phyloP scores from a whole-genome alignment of 2,797 vertebrate species.

The Pipistrellus nathusii region DNA sequence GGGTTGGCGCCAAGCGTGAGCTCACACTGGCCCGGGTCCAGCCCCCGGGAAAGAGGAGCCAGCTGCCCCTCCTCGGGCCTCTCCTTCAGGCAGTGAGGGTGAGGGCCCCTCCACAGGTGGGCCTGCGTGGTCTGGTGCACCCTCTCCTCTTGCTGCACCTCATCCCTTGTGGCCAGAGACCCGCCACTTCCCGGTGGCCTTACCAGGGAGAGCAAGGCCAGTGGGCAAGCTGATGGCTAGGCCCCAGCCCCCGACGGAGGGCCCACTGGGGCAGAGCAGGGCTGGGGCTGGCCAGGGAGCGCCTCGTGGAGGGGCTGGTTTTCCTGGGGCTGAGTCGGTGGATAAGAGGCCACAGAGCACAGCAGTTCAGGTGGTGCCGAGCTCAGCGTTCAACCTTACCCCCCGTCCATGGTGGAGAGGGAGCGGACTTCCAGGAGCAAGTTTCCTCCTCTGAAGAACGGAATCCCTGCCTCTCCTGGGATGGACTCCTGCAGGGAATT shows the following conservation, averaged over 20 bases:
- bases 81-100: neutral
- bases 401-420: neutral
- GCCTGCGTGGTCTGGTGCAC: neutral
- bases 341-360: neutral
- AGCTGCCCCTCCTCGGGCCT: neutral
- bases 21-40: constrained; percentile 60
- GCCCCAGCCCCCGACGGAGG: neutral
- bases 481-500: neutral
- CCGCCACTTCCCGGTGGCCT: neutral
- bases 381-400: neutral
- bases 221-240: neutral
- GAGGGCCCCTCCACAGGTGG: neutral
- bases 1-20: constrained; percentile 55
- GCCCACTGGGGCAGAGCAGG: neutral
- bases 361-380: fast-evolving
- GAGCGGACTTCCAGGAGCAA: neutral
- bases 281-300: neutral
- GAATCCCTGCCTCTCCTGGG: neutral
- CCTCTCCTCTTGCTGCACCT: neutral
- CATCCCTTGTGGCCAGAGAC: neutral
- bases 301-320: neutral
- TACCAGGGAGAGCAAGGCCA: neutral
- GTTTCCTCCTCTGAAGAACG: neutral
- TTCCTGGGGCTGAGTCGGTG: neutral
- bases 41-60: neutral